Percentiles rank a stretch among this genome's conserved stretches.
Evolutionary conservation across 2,888 invertebrate species (phyloP).

Genomic region (Auanema freiburgensis): DNA sequence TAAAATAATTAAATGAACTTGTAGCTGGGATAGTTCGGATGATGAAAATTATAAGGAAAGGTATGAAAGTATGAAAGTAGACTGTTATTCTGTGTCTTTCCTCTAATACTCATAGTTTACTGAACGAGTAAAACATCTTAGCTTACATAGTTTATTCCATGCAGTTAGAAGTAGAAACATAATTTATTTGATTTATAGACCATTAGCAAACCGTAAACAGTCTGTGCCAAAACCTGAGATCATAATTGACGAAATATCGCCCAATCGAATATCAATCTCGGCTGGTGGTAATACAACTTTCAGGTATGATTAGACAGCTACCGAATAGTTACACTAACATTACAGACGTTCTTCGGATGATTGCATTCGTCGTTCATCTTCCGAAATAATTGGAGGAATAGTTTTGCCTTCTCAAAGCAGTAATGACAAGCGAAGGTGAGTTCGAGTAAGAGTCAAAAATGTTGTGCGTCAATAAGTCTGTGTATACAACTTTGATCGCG

Average conservation of each 20-base stretch:
- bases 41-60: too few species aligned
- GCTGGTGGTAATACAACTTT: slow-evolving; percentile 61
- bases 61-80: too few species aligned
- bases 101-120: too few species aligned
- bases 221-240: slow-evolving; percentile 61
- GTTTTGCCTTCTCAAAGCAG: slow-evolving; percentile 34
- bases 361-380: slow-evolving; percentile 56
- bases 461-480: too few species aligned
- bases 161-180: too few species aligned
- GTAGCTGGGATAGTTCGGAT: too few species aligned
- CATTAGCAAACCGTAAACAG: slow-evolving; percentile 46
- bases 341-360: slow-evolving; percentile 58
- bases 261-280: slow-evolving; percentile 55
- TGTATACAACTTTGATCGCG: too few species aligned
- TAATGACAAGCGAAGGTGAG: slow-evolving; percentile 37
- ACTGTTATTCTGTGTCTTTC: too few species aligned
- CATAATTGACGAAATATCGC: slow-evolving; percentile 60
- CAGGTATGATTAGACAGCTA: slow-evolving; percentile 42
- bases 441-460: too few species aligned
- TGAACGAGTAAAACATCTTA: too few species aligned
- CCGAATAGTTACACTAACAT: slow-evolving; percentile 15
- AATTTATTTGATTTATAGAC: slow-evolving; percentile 25
- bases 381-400: slow-evolving; percentile 60
- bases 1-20: too few species aligned
- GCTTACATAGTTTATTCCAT: too few species aligned